Percentiles rank a stretch among this genome's conserved stretches.
Conservation (phyloP, 2,797 vertebrate species). For the Halcyon badia region DNA sequence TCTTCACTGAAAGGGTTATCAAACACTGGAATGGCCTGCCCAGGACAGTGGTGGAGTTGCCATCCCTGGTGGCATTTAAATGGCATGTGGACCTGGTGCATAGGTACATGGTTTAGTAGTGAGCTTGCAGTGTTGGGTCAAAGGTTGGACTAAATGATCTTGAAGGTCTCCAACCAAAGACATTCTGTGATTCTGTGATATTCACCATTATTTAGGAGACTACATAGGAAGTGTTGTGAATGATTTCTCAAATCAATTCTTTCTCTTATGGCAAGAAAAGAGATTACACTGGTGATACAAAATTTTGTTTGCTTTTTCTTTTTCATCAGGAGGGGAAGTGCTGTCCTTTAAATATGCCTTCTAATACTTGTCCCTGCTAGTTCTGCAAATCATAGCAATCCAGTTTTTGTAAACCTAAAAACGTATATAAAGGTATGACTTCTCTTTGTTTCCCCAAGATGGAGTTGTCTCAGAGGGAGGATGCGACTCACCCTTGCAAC, state of each 20-base stretch:
- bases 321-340: background rate
- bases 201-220: background rate
- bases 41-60: too few species aligned
- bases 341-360: background rate
- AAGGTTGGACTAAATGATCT: too few species aligned
- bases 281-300: background rate
- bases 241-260: background rate
- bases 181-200: background rate
- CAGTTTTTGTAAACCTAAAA: background rate
- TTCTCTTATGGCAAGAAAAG: background rate
- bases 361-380: background rate
- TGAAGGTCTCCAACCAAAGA: too few species aligned
- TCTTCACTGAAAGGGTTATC: too few species aligned
- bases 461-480: background rate
- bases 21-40: too few species aligned
- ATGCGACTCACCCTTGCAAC: background rate
- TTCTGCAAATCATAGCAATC: background rate
- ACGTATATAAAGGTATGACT: background rate
- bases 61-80: too few species aligned
- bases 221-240: background rate
- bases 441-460: background rate
- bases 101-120: too few species aligned
- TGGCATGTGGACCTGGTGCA: too few species aligned
- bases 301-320: background rate
- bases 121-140: too few species aligned